A percentile compares a stretch with the other conserved stretches of the same genome.
These are phyloP conservation scores for Typhlichthys eigenmanni DNA, from an alignment of 2,797 vertebrate species.

Conservation along the genomic window DNA sequence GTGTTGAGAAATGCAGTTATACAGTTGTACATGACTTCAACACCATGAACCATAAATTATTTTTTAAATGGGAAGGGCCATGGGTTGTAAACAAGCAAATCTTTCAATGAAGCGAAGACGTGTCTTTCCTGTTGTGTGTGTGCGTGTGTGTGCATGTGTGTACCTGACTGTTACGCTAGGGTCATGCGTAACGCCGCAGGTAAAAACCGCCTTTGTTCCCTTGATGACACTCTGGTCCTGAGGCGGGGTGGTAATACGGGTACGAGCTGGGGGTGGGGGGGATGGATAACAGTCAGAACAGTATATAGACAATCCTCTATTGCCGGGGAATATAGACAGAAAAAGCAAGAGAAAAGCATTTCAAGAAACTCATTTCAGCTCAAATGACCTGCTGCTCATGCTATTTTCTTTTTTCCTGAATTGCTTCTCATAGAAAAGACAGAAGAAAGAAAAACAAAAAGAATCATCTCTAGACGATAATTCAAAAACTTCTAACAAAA, in stretches of 20 bases:
- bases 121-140: constrained; percentile 30
- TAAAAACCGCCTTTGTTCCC: constrained; percentile 93
- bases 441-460: too few relatives aligned
- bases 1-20: too few relatives aligned
- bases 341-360: constrained; percentile 31
- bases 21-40: too few relatives aligned
- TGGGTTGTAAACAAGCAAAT: too few relatives aligned
- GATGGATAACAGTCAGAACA: not conserved
- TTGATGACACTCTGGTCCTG: constrained; percentile 97
- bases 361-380: constrained; percentile 49
- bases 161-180: constrained; percentile 91
- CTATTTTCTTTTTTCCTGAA: constrained; percentile 30
- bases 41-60: too few relatives aligned
- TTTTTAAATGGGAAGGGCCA: too few relatives aligned
- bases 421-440: constrained; percentile 32
- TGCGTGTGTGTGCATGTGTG: not conserved
- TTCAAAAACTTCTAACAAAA: constrained; percentile 24
- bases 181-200: constrained; percentile 92
- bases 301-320: constrained; percentile 8
- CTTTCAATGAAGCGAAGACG: not conserved
- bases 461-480: constrained; percentile 7
- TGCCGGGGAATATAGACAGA: not conserved
- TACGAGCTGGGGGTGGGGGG: constrained; percentile 80
- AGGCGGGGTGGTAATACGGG: constrained; percentile 89
- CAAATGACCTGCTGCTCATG: constrained; percentile 39